Conservation (phyloP, 1,140 invertebrate genomes). For the Drosophila truncata region DNA sequence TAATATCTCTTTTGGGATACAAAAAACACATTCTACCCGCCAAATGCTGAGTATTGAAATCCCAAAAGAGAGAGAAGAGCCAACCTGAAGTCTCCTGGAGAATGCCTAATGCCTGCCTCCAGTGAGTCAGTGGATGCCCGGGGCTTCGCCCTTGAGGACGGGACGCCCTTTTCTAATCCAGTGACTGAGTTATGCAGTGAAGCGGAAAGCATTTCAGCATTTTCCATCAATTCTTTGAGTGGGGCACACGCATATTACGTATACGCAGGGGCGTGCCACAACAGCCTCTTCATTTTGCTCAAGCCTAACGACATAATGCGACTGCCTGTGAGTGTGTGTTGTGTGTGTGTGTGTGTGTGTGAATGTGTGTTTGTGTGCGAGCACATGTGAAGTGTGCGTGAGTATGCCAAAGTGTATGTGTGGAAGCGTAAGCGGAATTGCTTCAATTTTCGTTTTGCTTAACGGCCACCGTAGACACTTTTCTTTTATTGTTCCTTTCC, state of each 20-base stretch:
- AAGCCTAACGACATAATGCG: conserved; percentile 79
- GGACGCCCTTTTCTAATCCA: conserved; percentile 82
- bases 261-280: conserved; percentile 77
- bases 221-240: conserved; percentile 77
- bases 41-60: conserved; percentile 1
- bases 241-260: conserved; percentile 72
- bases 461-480: conserved; percentile 80
- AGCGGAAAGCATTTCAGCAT: conserved; percentile 84
- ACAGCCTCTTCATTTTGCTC: conserved; percentile 80
- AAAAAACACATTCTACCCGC: too few species aligned
- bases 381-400: conserved; percentile 20
- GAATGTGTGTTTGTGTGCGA: conserved; percentile 15
- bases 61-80: conserved; percentile 2
- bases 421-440: conserved; percentile 67
- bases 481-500: conserved; percentile 78
- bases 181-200: conserved; percentile 82
- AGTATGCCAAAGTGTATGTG: conserved; percentile 9
- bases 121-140: conserved; percentile 8
- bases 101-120: conserved; percentile 22
- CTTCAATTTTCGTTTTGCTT: conserved; percentile 83
- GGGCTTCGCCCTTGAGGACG: conserved; percentile 10
- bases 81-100: conserved; percentile 44
- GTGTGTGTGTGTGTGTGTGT: conserved; percentile 23
- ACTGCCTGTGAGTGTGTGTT: conserved; percentile 27
- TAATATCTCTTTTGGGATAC: too few species aligned